These are phyloP conservation scores for Ariolimax columbianus DNA, from an alignment of 2,888 invertebrate species.

Conservation along the genomic window DNA sequence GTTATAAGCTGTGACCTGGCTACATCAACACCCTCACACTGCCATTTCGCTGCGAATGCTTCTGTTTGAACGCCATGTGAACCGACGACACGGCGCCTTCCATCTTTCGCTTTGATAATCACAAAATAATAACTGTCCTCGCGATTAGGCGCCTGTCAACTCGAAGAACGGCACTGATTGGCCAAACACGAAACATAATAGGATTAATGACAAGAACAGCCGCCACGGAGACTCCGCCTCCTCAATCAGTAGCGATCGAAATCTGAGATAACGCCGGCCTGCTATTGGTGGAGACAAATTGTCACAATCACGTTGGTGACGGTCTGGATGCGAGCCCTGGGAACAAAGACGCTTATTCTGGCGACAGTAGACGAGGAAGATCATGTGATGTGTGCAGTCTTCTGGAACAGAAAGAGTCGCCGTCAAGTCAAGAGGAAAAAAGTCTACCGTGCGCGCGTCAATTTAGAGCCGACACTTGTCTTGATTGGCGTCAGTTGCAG, in stretches of 20 bases:
- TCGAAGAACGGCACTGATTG: conserved; percentile 57
- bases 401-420: conserved; percentile 45
- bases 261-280: conserved; percentile 51
- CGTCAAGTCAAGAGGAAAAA: conserved; percentile 40
- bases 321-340: conserved; percentile 37
- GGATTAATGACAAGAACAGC: conserved; percentile 58
- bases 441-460: conserved; percentile 16
- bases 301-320: conserved; percentile 46
- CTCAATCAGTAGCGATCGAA: conserved; percentile 58
- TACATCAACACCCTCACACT: conserved; percentile 29
- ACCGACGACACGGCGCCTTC: conserved; percentile 48
- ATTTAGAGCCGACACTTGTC: conserved; percentile 31
- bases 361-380: conserved; percentile 45
- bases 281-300: conserved; percentile 54
- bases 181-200: conserved; percentile 57
- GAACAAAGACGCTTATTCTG: conserved; percentile 42
- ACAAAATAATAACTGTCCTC: conserved; percentile 59
- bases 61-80: conserved; percentile 36
- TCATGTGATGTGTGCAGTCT: conserved; percentile 48
- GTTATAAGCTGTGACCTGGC: conserved; percentile 38
- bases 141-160: conserved; percentile 58
- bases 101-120: conserved; percentile 60
- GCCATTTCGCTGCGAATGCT: conserved; percentile 34
- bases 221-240: conserved; percentile 54
- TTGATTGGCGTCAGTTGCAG: conserved; percentile 42